A percentile compares a stretch with the other conserved stretches of the same genome.
phyloP scores from a whole-genome alignment of 2,797 vertebrate species.

The Pampus argenteus region DNA sequence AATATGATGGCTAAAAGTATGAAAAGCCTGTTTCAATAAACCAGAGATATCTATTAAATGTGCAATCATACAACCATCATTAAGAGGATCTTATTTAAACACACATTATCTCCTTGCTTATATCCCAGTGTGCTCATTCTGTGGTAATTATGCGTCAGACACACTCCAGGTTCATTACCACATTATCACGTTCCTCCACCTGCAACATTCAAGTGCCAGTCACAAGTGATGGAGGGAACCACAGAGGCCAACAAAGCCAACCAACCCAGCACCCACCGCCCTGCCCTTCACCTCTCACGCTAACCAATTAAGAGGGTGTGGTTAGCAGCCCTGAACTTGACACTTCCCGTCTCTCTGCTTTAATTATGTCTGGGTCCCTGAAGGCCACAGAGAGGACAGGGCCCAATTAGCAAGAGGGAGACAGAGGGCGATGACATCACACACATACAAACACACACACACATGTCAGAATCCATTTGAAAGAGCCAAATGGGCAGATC shows the following conservation, averaged over 20 bases:
- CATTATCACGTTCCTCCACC: conserved; percentile 49
- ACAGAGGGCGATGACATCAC: conserved; percentile 52
- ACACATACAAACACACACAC: conserved; percentile 13
- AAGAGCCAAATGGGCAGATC: conserved; percentile 22
- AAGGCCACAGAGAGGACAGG: conserved; percentile 65
- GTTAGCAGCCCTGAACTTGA: conserved; percentile 66
- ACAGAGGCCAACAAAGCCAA: conserved; percentile 35
- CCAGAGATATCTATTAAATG: neutral
- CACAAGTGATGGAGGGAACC: conserved; percentile 52
- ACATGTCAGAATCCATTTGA: conserved; percentile 49
- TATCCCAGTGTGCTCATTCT: conserved; percentile 45
- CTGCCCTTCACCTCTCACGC: conserved; percentile 60
- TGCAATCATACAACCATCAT: conserved; percentile 14
- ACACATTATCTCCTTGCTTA: conserved; percentile 44
- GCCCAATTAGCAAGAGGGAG: conserved; percentile 70
- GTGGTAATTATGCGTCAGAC: conserved; percentile 60
- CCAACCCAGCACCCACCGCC: conserved; percentile 37
- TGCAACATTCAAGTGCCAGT: conserved; percentile 58
- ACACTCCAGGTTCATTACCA: conserved; percentile 66
- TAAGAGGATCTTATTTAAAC: conserved; percentile 31
- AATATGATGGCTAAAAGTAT: neutral
- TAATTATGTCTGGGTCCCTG: conserved; percentile 72
- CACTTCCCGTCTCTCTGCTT: conserved; percentile 63
- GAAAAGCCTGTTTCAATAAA: conserved; percentile 3
- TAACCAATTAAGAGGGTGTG: conserved; percentile 78